Evolutionary conservation across 2,888 invertebrate species (phyloP).

Genomic region (Odontocolon sp.): DNA sequence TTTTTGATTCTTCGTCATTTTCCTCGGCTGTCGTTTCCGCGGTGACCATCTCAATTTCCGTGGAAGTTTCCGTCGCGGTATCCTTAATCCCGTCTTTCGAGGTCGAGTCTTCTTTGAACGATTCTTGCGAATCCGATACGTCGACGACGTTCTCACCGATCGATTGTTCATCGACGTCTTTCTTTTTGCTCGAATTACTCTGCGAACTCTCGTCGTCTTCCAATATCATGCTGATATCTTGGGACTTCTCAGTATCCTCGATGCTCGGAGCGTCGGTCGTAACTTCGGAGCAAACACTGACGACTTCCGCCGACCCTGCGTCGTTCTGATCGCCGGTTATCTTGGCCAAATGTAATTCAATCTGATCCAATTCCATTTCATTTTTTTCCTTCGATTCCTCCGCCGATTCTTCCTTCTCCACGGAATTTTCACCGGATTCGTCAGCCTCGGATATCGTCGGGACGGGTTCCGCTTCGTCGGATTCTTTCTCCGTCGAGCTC

Average conservation of each 20-base stretch:
- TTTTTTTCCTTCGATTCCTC: slow-evolving; percentile 40
- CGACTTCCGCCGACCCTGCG: slow-evolving; percentile 64
- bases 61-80: slow-evolving; percentile 36
- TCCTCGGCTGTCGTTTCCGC: slow-evolving; percentile 40
- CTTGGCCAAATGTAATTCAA: slow-evolving; percentile 71
- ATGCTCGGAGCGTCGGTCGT: slow-evolving; percentile 66
- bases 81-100: slow-evolving; percentile 57
- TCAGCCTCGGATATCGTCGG: not conserved
- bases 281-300: slow-evolving; percentile 69
- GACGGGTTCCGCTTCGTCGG: slow-evolving; percentile 21
- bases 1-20: slow-evolving; percentile 49
- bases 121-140: slow-evolving; percentile 66
- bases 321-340: slow-evolving; percentile 73
- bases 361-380: slow-evolving; percentile 64
- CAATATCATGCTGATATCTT: slow-evolving; percentile 72
- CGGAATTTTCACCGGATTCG: slow-evolving; percentile 31
- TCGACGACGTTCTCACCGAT: slow-evolving; percentile 63
- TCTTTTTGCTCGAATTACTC: slow-evolving; percentile 65
- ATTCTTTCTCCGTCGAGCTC: slow-evolving; percentile 26
- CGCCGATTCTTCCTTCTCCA: slow-evolving; percentile 28
- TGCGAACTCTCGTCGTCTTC: slow-evolving; percentile 71
- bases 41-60: slow-evolving; percentile 21
- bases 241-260: slow-evolving; percentile 73
- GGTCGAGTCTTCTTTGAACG: slow-evolving; percentile 65
- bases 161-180: slow-evolving; percentile 64